Conservation (phyloP, 1,140 invertebrate species). For the Saccostrea echinata region DNA sequence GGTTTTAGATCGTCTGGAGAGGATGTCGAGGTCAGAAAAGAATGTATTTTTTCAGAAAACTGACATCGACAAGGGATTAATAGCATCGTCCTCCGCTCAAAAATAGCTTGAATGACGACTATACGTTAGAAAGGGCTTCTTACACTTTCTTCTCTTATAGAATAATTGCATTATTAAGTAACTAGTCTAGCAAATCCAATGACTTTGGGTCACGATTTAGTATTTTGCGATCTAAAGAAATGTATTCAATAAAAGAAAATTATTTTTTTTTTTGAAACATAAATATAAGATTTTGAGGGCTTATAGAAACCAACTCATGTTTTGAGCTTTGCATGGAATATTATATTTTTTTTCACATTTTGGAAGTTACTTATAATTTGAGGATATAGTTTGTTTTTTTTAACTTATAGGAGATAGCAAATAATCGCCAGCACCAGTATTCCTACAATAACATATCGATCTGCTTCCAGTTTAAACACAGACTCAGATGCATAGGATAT, state of each 20-base stretch:
- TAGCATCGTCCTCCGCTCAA: background rate
- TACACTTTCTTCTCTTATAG: background rate
- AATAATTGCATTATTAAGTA: background rate
- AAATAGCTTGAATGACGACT: background rate
- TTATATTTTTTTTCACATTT: background rate
- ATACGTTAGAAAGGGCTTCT: background rate
- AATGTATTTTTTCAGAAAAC: background rate
- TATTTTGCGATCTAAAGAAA: background rate
- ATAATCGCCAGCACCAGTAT: background rate
- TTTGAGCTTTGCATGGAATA: background rate
- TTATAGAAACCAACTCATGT: background rate
- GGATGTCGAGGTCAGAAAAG: background rate
- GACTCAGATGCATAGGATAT: slow-evolving; percentile 5
- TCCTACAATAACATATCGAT: background rate
- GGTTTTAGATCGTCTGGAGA: background rate
- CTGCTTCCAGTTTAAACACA: background rate
- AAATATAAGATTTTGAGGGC: background rate
- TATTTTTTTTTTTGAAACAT: background rate
- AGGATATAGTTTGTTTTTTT: background rate
- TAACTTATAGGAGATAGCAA: background rate
- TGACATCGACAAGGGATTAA: background rate
- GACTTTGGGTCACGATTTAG: background rate
- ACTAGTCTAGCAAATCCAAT: background rate
- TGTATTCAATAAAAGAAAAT: background rate
- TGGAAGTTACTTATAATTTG: background rate